Evolutionary conservation across 2,113 vertebrate genomes (phyloP).

Genomic region (Boulengeromyrus knoepffleri): DNA sequence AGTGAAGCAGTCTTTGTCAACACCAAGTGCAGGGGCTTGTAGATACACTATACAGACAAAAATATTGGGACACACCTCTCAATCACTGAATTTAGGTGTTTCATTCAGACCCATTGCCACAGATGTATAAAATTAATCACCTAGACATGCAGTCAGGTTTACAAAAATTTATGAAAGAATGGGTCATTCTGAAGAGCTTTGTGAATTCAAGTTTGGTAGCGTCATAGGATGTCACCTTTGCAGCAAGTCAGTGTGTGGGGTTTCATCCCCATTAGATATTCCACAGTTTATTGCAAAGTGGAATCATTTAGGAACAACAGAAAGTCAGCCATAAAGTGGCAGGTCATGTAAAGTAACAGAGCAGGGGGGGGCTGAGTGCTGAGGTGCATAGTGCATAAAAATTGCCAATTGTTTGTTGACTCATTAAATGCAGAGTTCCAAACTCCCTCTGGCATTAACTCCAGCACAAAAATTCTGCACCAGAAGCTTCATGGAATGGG

Average conservation of each 20-base stretch:
- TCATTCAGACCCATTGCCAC: background rate
- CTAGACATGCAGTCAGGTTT: background rate
- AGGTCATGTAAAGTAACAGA: too few species aligned
- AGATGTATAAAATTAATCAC: background rate
- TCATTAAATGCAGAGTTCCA: background rate
- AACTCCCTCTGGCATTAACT: background rate
- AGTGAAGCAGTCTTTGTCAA: background rate
- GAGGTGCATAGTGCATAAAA: background rate
- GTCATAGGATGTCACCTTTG: background rate
- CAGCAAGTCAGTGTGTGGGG: background rate
- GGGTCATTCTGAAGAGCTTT: background rate
- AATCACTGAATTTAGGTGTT: background rate
- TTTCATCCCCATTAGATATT: background rate
- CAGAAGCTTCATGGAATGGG: background rate
- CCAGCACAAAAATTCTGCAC: background rate
- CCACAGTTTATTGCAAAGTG: background rate
- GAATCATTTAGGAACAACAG: background rate
- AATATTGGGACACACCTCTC: background rate
- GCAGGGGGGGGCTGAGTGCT: background rate
- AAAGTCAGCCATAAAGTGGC: background rate
- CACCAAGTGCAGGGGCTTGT: background rate
- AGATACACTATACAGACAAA: background rate
- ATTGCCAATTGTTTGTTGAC: background rate
- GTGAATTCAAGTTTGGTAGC: background rate
- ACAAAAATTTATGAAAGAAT: background rate